Percentiles rank a stretch among this genome's conserved stretches.
phyloP scores from a whole-genome alignment of 37 sponge, comb jelly and placozoan genomes.

The Halichondria panicea region DNA sequence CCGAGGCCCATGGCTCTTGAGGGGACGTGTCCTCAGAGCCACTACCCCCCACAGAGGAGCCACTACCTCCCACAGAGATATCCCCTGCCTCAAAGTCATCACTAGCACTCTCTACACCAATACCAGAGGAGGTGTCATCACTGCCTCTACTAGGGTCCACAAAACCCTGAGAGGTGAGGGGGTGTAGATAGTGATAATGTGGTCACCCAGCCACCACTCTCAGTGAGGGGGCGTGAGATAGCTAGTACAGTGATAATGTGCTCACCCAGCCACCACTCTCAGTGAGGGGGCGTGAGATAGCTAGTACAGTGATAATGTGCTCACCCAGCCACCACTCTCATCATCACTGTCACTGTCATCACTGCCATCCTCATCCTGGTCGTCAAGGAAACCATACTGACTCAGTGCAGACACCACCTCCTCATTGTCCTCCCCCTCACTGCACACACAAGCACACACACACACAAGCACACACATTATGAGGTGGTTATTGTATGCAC shows the following conservation, averaged over 20 bases:
- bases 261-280: not conserved
- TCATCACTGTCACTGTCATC: slow-evolving; percentile 39
- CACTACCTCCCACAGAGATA: slow-evolving; percentile 2
- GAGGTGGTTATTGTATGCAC: not conserved
- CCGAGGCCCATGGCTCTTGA: slow-evolving; percentile 1
- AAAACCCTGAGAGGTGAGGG: too few relatives aligned
- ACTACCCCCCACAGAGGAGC: not conserved
- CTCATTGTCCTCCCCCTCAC: not conserved
- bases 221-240: too few relatives aligned
- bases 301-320: not conserved
- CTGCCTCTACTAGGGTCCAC: slow-evolving; percentile 4
- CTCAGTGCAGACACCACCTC: slow-evolving; percentile 19
- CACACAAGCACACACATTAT: not conserved
- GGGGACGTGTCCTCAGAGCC: too few relatives aligned
- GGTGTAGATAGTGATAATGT: not conserved
- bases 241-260: not conserved
- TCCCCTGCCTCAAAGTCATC: slow-evolving; percentile 12
- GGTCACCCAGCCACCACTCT: not conserved
- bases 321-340: slow-evolving; percentile 13
- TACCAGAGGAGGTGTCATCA: slow-evolving; percentile 17
- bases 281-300: not conserved
- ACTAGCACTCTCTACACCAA: slow-evolving; percentile 5
- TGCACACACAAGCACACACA: not conserved
- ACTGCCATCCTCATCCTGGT: slow-evolving; percentile 54
- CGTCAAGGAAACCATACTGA: slow-evolving; percentile 41